These are phyloP conservation scores for Phoxinus dragarum DNA, from an alignment of 2,797 vertebrate genomes.

Conservation along the genomic window DNA sequence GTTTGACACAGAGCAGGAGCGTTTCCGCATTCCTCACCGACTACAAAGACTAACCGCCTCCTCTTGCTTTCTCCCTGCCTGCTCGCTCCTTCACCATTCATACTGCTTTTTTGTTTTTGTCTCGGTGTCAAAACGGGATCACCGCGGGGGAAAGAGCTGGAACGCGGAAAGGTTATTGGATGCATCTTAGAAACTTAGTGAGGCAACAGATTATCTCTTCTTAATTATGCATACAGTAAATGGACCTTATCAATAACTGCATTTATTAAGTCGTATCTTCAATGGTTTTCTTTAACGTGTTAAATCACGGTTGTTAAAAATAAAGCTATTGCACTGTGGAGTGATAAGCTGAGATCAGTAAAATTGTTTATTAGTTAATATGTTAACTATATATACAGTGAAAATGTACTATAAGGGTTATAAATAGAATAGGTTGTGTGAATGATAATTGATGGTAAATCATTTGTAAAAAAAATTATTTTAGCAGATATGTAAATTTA, in stretches of 20 bases:
- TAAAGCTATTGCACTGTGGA: neutral
- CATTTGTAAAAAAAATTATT: neutral
- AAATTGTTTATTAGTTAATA: neutral
- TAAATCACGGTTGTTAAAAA: neutral
- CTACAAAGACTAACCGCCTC: conserved; percentile 97
- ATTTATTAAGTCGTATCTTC: neutral
- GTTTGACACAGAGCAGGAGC: conserved; percentile 97
- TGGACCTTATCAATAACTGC: neutral
- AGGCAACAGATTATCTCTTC: neutral
- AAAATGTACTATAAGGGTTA: neutral
- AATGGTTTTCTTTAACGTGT: neutral
- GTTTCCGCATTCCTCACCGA: conserved; percentile 98
- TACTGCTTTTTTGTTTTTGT: conserved; percentile 81
- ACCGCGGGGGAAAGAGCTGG: conserved; percentile 64
- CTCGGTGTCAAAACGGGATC: conserved; percentile 82
- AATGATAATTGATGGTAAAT: neutral
- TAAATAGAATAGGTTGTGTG: too few relatives aligned
- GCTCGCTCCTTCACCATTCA: conserved; percentile 88
- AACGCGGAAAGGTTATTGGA: conserved; percentile 65
- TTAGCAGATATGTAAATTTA: neutral
- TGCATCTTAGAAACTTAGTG: conserved; percentile 42
- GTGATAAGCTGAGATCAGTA: neutral
- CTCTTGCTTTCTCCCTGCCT: conserved; percentile 89
- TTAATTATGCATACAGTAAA: neutral
- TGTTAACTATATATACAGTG: neutral